phyloP scores from a whole-genome alignment of 1,140 invertebrate species.

The Anastrepha ludens region DNA sequence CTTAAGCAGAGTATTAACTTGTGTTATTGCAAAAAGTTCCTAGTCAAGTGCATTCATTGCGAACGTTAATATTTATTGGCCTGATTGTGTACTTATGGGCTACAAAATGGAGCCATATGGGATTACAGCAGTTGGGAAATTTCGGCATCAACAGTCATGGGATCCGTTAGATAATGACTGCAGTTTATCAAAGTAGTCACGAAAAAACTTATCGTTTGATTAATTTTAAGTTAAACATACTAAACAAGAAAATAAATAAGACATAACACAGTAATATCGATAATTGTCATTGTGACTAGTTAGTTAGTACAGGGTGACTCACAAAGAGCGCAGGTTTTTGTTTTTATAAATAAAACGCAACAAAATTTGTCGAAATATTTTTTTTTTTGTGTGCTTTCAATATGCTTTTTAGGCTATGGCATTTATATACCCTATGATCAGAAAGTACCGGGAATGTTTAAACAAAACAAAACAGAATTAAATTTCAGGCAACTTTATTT shows the following conservation, averaged over 20 bases:
- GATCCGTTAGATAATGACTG: not conserved
- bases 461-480: too few species aligned
- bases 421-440: too few species aligned
- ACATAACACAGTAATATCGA: not conserved
- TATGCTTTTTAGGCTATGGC: too few species aligned
- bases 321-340: too few species aligned
- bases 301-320: too few species aligned
- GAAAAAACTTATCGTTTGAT: not conserved
- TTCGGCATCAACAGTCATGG: constrained; percentile 23
- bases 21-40: constrained; percentile 16
- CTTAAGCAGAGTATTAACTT: constrained; percentile 23
- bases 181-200: not conserved
- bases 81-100: constrained; percentile 34
- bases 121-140: not conserved
- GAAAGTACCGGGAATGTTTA: too few species aligned
- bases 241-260: not conserved
- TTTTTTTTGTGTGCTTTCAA: too few species aligned
- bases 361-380: too few species aligned
- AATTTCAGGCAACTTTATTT: too few species aligned
- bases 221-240: not conserved
- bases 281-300: too few species aligned
- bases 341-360: too few species aligned
- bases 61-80: constrained; percentile 22
- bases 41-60: constrained; percentile 31
- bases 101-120: not conserved